Conservation (phyloP, 2,888 invertebrate genomes). For the Dasysyrphus albostriatus region DNA sequence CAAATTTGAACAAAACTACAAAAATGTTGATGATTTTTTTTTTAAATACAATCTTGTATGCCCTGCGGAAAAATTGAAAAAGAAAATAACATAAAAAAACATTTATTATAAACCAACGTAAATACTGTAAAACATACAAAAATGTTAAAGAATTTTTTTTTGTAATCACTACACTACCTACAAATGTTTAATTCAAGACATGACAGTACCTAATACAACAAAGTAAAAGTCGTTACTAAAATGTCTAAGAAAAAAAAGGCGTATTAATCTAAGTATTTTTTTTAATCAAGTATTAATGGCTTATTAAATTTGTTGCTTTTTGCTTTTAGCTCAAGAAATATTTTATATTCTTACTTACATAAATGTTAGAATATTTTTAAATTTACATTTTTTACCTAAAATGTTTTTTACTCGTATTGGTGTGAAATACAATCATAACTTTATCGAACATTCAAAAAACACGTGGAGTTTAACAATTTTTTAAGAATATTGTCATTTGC, state of each 20-base stretch:
- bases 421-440: constrained; percentile 83
- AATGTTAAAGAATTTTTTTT: constrained; percentile 37
- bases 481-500: constrained; percentile 39
- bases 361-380: constrained; percentile 48
- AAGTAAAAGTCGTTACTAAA: constrained; percentile 40
- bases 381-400: constrained; percentile 62
- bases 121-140: constrained; percentile 15
- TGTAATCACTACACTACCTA: constrained; percentile 36
- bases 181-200: constrained; percentile 42
- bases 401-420: constrained; percentile 80
- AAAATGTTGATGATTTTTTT: constrained; percentile 69
- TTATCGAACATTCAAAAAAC: constrained; percentile 54
- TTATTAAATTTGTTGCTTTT: constrained; percentile 58
- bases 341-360: constrained; percentile 20
- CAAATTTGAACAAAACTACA: constrained; percentile 59
- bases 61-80: constrained; percentile 31
- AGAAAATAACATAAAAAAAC: constrained; percentile 10
- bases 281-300: constrained; percentile 7
- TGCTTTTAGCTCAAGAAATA: constrained; percentile 52
- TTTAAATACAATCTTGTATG: constrained; percentile 38
- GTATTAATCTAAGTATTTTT: constrained; percentile 6
- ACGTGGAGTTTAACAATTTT: constrained; percentile 18
- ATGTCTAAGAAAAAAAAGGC: constrained; percentile 21
- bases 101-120: background rate
- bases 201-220: background rate